Percentiles rank a stretch among this genome's conserved stretches.
Evolutionary conservation across 2,888 invertebrate genomes (phyloP).

Genomic region (Argyresthia albistria): DNA sequence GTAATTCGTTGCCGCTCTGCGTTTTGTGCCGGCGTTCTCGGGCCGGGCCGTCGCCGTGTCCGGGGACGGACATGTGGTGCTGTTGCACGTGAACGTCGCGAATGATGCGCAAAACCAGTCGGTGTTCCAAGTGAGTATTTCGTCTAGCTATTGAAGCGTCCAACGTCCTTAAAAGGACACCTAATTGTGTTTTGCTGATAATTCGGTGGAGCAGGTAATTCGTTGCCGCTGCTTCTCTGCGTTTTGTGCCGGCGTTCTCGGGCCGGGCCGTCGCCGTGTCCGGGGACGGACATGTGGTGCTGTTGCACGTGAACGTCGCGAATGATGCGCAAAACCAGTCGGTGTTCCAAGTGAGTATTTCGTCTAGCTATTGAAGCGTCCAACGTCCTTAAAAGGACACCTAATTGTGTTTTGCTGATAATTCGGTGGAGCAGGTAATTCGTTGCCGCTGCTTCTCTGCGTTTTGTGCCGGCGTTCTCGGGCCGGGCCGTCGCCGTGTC

Average conservation of each 20-base stretch:
- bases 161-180: too few species aligned
- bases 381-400: too few species aligned
- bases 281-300: constrained; percentile 85
- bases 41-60: constrained; percentile 89
- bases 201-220: too few species aligned
- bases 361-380: too few species aligned
- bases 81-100: constrained; percentile 86
- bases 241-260: constrained; percentile 91
- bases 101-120: constrained; percentile 71
- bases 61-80: constrained; percentile 81
- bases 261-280: constrained; percentile 86
- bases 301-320: constrained; percentile 87
- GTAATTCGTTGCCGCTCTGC: constrained; percentile 76
- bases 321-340: constrained; percentile 68
- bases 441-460: constrained; percentile 81
- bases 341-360: constrained; percentile 82
- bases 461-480: constrained; percentile 91
- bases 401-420: too few species aligned
- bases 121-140: constrained; percentile 80
- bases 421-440: too few species aligned
- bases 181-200: too few species aligned
- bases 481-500: constrained; percentile 90
- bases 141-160: too few species aligned
- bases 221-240: constrained; percentile 81
- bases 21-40: constrained; percentile 92